Base-by-base conservation (phyloP, 2,888 invertebrate genomes). In the Lathronympha strigana region DNA sequence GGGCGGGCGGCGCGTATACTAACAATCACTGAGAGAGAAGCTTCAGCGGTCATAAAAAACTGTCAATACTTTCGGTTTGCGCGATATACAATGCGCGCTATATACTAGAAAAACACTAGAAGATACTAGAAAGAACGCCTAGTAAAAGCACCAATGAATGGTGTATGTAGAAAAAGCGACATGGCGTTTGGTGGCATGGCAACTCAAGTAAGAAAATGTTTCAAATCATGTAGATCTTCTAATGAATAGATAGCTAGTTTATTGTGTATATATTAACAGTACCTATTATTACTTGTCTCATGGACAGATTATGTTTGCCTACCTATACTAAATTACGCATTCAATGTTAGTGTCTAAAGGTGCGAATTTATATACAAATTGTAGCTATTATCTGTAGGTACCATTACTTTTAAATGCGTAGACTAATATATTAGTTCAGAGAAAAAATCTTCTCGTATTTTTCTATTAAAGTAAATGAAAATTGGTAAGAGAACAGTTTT, bases 1-100 rank as follows among this genome's bases (percentile, higher is more conserved):
- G 62, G 73, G 76, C 74, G 76, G 76, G 76, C 77, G 78, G 71
- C 68, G 66, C 72, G 70, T 68, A 63, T 43, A 84, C 83, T 83
- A 79, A 73, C 73, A 63, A 55, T 43, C 47, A 61, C 49, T n/a
- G 40, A 47, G 53, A 53, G 68, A 57, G n/a, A 36, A 60, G 43
- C 40, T 51, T 45, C 36, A 31, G 38, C 28, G 5, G 2, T 33
- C n/a, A 36, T 15, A 17, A 23, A 36, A 33, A 4, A 4, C 8
- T 19, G 15, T 55, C 28, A 21, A 17, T 21, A 21, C 13, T 9
- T 6, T 47, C 13, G 0, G 11, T 11, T 15, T 45, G 13, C 19
- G n/a, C 25, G 13, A n/a, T 13, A n/a, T 64, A 38, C 49, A 54
- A 25, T 40, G 31, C 66, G 54, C 47, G 49, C 1, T 38, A 15